phyloP scores from a whole-genome alignment of 2,888 invertebrate genomes.

The Scaptodrosophila latifasciaeformis region DNA sequence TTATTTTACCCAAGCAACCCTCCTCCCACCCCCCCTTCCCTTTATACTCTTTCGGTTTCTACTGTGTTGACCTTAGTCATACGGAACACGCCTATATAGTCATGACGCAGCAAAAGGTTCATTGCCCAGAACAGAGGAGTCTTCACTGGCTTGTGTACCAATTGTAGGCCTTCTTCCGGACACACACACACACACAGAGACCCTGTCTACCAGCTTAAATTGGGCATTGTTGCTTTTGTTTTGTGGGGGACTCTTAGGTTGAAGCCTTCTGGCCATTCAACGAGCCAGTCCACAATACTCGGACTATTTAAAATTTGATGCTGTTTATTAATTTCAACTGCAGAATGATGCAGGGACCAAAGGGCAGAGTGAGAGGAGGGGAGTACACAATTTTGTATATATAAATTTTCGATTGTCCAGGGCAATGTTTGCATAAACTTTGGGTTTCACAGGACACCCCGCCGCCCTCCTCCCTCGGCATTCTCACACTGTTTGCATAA shows the following conservation, averaged over 20 bases:
- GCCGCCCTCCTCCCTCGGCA: no score
- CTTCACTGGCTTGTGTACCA: neutral
- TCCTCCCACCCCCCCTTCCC: no score
- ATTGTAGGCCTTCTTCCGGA: neutral
- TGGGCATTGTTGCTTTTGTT: no score
- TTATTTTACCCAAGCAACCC: neutral
- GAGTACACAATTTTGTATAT: no score
- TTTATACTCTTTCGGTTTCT: conserved; percentile 27
- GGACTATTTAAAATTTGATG: conserved; percentile 45
- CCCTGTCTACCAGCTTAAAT: no score
- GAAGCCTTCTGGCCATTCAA: neutral
- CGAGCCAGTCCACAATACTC: neutral
- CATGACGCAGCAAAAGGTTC: conserved; percentile 38
- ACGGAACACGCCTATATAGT: conserved; percentile 16
- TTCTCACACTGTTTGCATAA: no score
- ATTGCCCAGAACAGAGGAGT: conserved; percentile 10
- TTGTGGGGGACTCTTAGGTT: no score
- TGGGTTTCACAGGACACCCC: neutral
- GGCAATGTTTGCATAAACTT: conserved; percentile 30
- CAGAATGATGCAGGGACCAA: no score
- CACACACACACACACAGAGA: no score
- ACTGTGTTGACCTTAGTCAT: conserved; percentile 52
- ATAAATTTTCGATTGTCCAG: conserved; percentile 18
- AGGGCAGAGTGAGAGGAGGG: no score
- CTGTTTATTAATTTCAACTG: conserved; percentile 51